Evolutionary conservation across 2,888 invertebrate genomes (phyloP).

Genomic region (Boloria euphrosyne): DNA sequence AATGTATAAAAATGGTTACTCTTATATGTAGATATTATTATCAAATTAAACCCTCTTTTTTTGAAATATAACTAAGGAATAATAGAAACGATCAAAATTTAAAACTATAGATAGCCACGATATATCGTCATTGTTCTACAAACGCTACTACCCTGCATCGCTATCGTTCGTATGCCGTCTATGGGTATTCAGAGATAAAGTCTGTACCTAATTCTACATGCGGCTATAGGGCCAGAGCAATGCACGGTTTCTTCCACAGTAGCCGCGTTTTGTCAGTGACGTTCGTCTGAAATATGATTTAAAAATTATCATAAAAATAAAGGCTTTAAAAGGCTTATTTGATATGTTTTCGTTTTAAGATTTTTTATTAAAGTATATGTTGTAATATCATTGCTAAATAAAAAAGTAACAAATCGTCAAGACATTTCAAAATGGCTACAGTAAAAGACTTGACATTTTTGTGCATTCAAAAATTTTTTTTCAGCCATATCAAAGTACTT

Average conservation of each 20-base stretch:
- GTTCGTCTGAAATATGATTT: background rate
- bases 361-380: too few species aligned
- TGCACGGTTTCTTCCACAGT: conserved; percentile 47
- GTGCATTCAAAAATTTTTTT: too few species aligned
- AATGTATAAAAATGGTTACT: too few species aligned
- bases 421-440: too few species aligned
- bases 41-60: too few species aligned
- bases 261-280: conserved; percentile 15
- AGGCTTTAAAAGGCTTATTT: too few species aligned
- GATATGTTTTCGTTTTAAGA: too few species aligned
- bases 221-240: conserved; percentile 54
- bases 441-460: too few species aligned
- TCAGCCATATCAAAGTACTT: too few species aligned
- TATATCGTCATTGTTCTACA: background rate
- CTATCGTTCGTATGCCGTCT: conserved; percentile 32
- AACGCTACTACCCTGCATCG: conserved; percentile 7
- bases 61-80: background rate
- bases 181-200: conserved; percentile 47
- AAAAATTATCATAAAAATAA: background rate
- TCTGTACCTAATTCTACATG: conserved; percentile 60
- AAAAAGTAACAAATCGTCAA: too few species aligned
- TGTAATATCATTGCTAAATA: too few species aligned
- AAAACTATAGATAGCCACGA: background rate
- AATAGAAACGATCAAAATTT: background rate
- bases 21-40: too few species aligned